Conservation (phyloP, 2,888 invertebrate species). For the Cactoblastis cactorum region DNA sequence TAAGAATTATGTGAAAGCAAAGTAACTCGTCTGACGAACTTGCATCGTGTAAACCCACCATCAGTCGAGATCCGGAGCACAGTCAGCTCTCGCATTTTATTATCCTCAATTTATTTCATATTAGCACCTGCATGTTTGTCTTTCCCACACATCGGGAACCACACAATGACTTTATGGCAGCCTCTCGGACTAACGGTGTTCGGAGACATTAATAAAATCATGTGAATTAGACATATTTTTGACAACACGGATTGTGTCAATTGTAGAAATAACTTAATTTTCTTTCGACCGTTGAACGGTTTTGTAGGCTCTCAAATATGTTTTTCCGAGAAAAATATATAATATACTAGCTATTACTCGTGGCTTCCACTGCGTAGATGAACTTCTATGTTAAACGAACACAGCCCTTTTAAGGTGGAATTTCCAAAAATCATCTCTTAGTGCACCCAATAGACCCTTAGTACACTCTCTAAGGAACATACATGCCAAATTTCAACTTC, state of each 20-base stretch:
- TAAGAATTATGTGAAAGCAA: no score
- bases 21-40: neutral
- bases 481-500: no score
- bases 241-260: conserved; percentile 2
- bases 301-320: no score
- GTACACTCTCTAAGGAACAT: no score
- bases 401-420: no score
- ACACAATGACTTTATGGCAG: conserved; percentile 35
- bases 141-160: conserved; percentile 38
- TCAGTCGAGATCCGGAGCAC: conserved; percentile 1
- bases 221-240: neutral
- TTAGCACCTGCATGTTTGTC: conserved; percentile 43
- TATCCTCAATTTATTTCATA: conserved; percentile 43
- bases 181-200: conserved; percentile 17
- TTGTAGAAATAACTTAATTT: neutral
- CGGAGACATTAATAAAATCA: conserved; percentile 2
- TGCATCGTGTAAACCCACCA: neutral
- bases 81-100: conserved; percentile 24
- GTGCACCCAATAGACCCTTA: no score
- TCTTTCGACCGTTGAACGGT: no score
- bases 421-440: no score
- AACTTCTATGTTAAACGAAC: no score
- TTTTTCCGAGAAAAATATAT: no score
- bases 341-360: no score
- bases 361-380: no score